Evolutionary conservation across 2,797 vertebrate species (phyloP).

Genomic region (Neopelma chrysocephalum): DNA sequence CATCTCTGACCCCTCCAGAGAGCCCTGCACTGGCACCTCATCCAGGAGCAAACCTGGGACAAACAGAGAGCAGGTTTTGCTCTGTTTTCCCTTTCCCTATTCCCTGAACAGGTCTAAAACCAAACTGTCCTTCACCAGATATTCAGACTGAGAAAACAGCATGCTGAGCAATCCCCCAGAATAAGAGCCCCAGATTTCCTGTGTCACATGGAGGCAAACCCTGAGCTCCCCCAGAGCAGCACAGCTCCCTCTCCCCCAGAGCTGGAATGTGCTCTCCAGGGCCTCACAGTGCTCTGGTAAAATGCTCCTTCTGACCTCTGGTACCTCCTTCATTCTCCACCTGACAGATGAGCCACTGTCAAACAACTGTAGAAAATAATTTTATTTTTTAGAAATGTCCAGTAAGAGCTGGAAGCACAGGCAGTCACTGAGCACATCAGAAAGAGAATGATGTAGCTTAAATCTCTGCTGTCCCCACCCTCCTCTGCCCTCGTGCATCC

Average conservation of each 20-base stretch:
- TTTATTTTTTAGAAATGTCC: not conserved
- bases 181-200: not conserved
- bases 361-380: not conserved
- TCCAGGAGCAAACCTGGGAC: not conserved
- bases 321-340: not conserved
- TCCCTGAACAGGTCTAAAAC: not conserved
- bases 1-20: not conserved
- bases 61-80: not conserved
- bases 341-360: not conserved
- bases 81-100: not conserved
- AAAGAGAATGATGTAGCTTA: not conserved
- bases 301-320: not conserved
- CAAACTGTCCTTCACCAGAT: not conserved
- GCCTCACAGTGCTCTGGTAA: not conserved
- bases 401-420: not conserved
- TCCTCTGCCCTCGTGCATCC: not conserved
- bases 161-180: accelerated
- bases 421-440: not conserved
- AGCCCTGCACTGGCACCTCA: not conserved
- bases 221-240: not conserved
- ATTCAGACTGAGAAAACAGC: not conserved
- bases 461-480: not conserved
- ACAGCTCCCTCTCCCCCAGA: not conserved
- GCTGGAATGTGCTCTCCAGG: accelerated
- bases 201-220: not conserved